Conservation (phyloP, 2,888 invertebrate species). For the Cylindroiulus punctatus region DNA sequence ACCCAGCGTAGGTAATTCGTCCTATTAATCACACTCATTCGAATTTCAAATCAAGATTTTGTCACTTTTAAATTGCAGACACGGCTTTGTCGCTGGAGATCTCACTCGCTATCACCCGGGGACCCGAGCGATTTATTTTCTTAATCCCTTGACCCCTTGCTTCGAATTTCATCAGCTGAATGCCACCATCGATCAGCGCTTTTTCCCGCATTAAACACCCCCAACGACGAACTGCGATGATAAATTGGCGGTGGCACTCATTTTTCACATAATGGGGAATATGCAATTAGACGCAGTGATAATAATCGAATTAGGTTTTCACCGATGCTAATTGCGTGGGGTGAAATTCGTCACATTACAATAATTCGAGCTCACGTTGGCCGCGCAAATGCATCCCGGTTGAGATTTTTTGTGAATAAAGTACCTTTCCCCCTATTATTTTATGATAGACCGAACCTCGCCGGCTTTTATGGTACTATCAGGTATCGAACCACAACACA, state of each 20-base stretch:
- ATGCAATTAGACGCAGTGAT: slow-evolving; percentile 24
- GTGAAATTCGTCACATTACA: slow-evolving; percentile 24
- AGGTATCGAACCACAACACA: slow-evolving; percentile 47
- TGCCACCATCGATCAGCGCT: slow-evolving; percentile 24
- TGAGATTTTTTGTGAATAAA: slow-evolving; percentile 40
- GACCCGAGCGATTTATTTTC: slow-evolving; percentile 20
- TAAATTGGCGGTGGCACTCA: not conserved
- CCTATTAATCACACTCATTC: not conserved
- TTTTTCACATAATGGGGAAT: slow-evolving; percentile 19
- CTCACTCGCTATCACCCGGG: not conserved
- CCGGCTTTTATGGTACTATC: slow-evolving; percentile 37
- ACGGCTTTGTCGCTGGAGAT: slow-evolving; percentile 7
- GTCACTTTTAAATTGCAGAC: not conserved
- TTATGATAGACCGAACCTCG: slow-evolving; percentile 34
- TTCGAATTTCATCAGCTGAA: not conserved
- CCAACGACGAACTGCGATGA: not conserved
- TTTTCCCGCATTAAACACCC: slow-evolving; percentile 22
- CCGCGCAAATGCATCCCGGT: slow-evolving; percentile 6
- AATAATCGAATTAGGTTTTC: slow-evolving; percentile 40
- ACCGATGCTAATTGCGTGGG: slow-evolving; percentile 15
- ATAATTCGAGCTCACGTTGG: not conserved
- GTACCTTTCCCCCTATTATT: not conserved
- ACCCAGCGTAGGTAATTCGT: not conserved
- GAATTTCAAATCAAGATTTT: slow-evolving; percentile 17
- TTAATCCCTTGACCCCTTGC: not conserved